Evolutionary conservation across 2,888 invertebrate species (phyloP).

Genomic region (Hermaeophaga mercurialis): DNA sequence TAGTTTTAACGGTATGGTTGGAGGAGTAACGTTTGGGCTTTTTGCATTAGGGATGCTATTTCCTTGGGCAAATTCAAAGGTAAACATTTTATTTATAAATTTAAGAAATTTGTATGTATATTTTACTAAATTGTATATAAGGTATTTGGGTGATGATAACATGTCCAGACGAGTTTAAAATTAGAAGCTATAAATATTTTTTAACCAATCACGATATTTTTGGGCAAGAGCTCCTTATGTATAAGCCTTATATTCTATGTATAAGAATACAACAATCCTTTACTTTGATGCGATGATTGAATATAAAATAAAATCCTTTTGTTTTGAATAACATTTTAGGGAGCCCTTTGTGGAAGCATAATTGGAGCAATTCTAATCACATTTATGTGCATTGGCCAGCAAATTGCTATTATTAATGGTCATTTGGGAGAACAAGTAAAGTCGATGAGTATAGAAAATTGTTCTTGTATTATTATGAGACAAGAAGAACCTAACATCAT

Average conservation of each 20-base stretch:
- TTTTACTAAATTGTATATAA: no score
- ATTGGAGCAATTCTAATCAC: constrained; percentile 65
- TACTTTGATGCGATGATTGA: not conserved
- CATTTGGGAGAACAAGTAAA: constrained; percentile 55
- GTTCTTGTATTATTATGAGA: constrained; percentile 57
- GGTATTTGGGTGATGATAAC: no score
- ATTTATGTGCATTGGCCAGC: constrained; percentile 72
- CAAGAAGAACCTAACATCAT: constrained; percentile 1
- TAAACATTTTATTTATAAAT: no score
- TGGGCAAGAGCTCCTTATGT: no score
- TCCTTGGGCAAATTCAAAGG: constrained; percentile 84
- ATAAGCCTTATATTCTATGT: no score
- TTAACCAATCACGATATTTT: no score
- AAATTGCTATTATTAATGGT: constrained; percentile 62
- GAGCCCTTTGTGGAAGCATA: constrained; percentile 69
- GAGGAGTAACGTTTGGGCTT: constrained; percentile 84
- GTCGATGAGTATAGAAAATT: constrained; percentile 62
- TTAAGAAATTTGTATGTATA: no score
- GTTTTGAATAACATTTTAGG: no score
- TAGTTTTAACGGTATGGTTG: constrained; percentile 87
- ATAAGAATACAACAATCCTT: constrained; percentile 9
- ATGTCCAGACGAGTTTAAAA: no score
- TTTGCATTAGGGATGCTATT: constrained; percentile 89
- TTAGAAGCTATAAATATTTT: no score
- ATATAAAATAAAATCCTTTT: not conserved